phyloP scores from a whole-genome alignment of 2,888 invertebrate species.

The Stictocephala bisonia region DNA sequence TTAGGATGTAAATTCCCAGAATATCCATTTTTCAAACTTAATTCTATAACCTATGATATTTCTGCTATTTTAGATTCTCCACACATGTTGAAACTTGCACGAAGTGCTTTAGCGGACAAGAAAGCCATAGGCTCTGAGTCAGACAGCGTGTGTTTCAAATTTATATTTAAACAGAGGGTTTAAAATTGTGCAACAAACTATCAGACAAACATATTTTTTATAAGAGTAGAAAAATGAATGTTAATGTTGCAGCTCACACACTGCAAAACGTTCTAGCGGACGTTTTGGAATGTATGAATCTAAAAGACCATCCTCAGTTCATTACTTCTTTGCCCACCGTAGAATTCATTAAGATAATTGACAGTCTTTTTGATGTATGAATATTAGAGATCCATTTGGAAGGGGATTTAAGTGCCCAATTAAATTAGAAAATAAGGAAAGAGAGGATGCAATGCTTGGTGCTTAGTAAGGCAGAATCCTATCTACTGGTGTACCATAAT shows the following conservation, averaged over 20 bases:
- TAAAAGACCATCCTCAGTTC: neutral
- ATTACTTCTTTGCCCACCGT: neutral
- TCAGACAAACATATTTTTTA: neutral
- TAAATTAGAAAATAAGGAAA: neutral
- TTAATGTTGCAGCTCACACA: neutral
- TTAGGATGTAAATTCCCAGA: neutral
- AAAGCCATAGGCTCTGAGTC: neutral
- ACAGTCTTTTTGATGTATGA: neutral
- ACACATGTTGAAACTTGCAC: neutral
- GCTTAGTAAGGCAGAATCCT: no score
- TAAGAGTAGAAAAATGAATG: neutral
- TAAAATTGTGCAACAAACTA: neutral
- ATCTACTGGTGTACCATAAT: no score
- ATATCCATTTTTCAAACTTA: neutral
- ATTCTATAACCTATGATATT: neutral
- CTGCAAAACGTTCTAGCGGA: neutral
- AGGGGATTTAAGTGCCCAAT: neutral
- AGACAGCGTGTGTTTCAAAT: neutral
- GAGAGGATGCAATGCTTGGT: neutral
- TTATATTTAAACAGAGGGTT: neutral
- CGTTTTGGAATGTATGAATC: neutral
- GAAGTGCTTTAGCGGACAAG: neutral
- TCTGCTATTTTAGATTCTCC: slow-evolving; percentile 7
- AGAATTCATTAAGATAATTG: neutral
- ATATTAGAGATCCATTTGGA: neutral